These are phyloP conservation scores for Coptodon bakossiorum DNA, from an alignment of 2,113 vertebrate species.

Conservation along the genomic window DNA sequence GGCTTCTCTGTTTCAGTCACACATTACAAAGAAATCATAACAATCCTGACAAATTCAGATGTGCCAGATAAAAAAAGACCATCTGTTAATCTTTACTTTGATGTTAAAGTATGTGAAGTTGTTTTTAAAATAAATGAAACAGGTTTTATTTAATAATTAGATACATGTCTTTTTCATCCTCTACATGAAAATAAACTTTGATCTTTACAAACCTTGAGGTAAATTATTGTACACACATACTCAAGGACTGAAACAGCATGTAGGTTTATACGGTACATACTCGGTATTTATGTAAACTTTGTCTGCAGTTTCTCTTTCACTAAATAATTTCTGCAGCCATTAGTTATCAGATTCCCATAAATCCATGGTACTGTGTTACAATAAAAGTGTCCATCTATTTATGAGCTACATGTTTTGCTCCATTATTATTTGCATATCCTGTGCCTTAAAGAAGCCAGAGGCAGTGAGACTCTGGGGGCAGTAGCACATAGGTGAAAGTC, in stretches of 20 bases:
- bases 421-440: slow-evolving; percentile 17
- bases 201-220: neutral
- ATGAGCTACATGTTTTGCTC: slow-evolving; percentile 12
- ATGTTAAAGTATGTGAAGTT: neutral
- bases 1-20: neutral
- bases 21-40: slow-evolving; percentile 31
- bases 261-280: neutral
- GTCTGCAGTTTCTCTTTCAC: neutral
- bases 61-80: neutral
- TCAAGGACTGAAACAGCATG: neutral
- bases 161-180: neutral
- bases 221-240: neutral
- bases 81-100: neutral
- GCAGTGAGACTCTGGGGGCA: neutral
- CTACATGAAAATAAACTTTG: neutral
- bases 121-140: accelerated
- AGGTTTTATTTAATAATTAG: neutral
- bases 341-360: neutral
- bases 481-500: slow-evolving; percentile 27
- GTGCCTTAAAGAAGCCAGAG: neutral
- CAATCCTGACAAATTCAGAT: neutral
- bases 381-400: slow-evolving; percentile 15
- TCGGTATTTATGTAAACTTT: neutral
- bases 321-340: neutral
- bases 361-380: neutral